Conservation (phyloP, 2,113 vertebrate species). For the Gallinago undulata region DNA sequence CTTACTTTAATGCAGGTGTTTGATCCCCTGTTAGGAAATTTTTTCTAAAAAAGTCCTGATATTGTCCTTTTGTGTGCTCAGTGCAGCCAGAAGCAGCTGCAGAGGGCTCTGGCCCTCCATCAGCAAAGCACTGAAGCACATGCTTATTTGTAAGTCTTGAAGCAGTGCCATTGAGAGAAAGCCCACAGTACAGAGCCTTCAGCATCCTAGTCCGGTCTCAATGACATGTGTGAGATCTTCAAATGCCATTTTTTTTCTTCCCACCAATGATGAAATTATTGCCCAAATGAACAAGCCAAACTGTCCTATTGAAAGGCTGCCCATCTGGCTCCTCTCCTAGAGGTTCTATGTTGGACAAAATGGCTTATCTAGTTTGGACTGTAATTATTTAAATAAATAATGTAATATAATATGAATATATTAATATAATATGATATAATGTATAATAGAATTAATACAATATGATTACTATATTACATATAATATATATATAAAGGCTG, state of each 20-base stretch:
- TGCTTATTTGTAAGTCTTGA: background rate
- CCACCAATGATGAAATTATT: background rate
- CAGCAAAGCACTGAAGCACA: background rate
- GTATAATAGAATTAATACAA: background rate
- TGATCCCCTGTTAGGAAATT: background rate
- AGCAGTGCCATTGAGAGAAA: background rate
- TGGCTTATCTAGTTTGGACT: background rate
- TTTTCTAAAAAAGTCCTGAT: background rate
- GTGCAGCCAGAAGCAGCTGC: conserved; percentile 3
- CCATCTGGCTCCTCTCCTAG: background rate
- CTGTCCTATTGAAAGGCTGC: background rate
- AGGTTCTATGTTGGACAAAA: background rate
- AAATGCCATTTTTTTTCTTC: background rate
- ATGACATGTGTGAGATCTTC: accelerated
- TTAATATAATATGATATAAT: too few relatives aligned
- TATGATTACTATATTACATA: background rate
- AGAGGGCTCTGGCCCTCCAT: background rate
- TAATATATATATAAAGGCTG: background rate
- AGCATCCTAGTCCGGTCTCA: background rate
- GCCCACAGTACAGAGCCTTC: background rate
- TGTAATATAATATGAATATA: background rate
- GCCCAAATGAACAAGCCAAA: background rate
- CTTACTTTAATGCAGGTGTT: background rate
- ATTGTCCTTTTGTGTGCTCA: background rate
- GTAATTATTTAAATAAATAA: background rate